phyloP scores from a whole-genome alignment of 2,797 vertebrate genomes.

The Rousettus madagascariensis region DNA sequence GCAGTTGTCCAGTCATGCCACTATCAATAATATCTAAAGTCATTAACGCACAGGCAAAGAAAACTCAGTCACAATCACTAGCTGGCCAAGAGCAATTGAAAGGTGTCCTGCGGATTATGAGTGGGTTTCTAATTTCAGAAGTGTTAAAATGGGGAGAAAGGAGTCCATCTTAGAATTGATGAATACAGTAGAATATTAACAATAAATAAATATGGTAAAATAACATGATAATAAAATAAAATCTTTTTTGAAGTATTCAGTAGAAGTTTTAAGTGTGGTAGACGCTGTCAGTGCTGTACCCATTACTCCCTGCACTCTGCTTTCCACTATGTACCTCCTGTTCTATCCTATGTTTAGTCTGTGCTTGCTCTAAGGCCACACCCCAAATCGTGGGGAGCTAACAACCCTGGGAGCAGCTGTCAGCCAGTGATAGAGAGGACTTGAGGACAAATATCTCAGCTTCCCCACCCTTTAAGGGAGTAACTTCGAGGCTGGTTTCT shows the following conservation, averaged over 20 bases:
- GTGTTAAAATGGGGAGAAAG: not conserved
- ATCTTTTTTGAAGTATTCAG: not conserved
- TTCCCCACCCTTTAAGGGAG: not conserved
- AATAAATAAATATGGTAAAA: not conserved
- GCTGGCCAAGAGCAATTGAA: not conserved
- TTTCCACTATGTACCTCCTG: not conserved
- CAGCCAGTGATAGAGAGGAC: not conserved
- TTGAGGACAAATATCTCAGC: not conserved
- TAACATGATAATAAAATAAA: not conserved
- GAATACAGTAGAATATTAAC: not conserved
- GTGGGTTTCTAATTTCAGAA: not conserved
- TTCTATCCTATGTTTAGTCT: fast-evolving
- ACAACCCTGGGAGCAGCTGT: not conserved
- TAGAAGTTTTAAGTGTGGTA: not conserved
- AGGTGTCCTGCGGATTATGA: not conserved
- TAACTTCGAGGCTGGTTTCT: not conserved
- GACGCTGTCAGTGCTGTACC: not conserved
- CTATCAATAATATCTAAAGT: not conserved
- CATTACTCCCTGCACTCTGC: not conserved
- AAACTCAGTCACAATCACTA: not conserved
- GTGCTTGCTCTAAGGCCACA: no score
- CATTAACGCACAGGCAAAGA: not conserved
- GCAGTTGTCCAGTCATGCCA: not conserved
- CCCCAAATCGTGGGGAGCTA: not conserved
- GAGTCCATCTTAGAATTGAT: not conserved